phyloP scores from a whole-genome alignment of 2,888 invertebrate genomes.

The Drosophila anceps region DNA sequence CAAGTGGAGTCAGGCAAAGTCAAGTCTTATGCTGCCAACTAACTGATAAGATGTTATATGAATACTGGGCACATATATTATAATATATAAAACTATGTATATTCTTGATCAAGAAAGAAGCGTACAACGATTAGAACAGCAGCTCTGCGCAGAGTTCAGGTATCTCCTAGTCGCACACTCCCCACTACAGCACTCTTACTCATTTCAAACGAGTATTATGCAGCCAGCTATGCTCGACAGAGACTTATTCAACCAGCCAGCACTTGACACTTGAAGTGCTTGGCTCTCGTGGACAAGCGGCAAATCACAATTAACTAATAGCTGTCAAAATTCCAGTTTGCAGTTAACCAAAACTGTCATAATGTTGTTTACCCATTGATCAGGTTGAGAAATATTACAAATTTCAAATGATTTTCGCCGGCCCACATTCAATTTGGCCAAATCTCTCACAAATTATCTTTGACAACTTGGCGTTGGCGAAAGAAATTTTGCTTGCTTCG shows the following conservation, averaged over 20 bases:
- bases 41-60: not conserved
- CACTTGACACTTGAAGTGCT: conserved; percentile 71
- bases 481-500: conserved; percentile 59
- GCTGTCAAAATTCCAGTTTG: conserved; percentile 22
- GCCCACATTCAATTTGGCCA: conserved; percentile 65
- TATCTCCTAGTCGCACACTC: not conserved
- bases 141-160: no score
- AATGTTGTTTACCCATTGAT: conserved; percentile 51
- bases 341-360: conserved; percentile 33
- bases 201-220: not conserved
- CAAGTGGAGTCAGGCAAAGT: not conserved
- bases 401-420: conserved; percentile 48
- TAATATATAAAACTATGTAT: not conserved
- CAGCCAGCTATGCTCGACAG: not conserved
- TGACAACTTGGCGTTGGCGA: conserved; percentile 56
- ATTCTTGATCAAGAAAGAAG: not conserved
- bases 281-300: conserved; percentile 35
- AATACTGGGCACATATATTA: not conserved
- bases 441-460: conserved; percentile 32
- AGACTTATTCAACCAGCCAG: not conserved
- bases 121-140: no score
- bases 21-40: not conserved
- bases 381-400: conserved; percentile 40
- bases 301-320: conserved; percentile 52
- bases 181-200: not conserved